Percentiles rank a stretch among this genome's conserved stretches.
These are phyloP conservation scores for Oreotrochilus melanogaster DNA, from an alignment of 2,113 vertebrate species.

Conservation along the genomic window DNA sequence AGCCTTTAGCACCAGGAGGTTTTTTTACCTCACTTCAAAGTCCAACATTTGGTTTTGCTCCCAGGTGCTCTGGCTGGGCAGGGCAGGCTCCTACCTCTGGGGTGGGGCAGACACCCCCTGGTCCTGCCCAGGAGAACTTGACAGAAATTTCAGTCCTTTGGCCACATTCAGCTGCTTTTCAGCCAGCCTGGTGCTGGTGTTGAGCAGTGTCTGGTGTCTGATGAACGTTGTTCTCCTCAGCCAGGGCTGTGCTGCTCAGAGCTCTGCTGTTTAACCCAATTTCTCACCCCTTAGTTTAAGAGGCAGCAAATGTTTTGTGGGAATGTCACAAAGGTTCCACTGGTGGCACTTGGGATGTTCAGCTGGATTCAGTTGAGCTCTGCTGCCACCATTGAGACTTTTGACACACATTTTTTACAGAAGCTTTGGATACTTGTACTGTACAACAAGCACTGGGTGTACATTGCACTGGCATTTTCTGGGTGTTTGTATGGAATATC, in stretches of 20 bases:
- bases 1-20: neutral
- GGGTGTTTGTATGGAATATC: conserved; percentile 37
- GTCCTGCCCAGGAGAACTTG: accelerated
- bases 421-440: conserved; percentile 31
- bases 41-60: neutral
- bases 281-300: neutral
- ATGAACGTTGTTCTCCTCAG: neutral
- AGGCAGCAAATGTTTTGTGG: neutral
- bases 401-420: conserved; percentile 61
- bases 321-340: neutral
- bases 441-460: neutral
- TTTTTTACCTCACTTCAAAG: neutral
- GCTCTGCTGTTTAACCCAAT: accelerated
- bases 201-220: accelerated
- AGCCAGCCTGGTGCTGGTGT: neutral
- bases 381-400: conserved; percentile 28
- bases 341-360: neutral
- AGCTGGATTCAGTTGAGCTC: neutral
- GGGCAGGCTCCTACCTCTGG: neutral
- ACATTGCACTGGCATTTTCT: neutral
- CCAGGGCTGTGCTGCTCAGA: neutral
- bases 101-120: neutral
- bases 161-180: neutral
- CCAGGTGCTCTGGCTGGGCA: neutral
- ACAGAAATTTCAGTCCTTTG: accelerated